These are phyloP conservation scores for Acanthopleura granulata DNA, from an alignment of 2,888 invertebrate genomes.

Conservation along the genomic window DNA sequence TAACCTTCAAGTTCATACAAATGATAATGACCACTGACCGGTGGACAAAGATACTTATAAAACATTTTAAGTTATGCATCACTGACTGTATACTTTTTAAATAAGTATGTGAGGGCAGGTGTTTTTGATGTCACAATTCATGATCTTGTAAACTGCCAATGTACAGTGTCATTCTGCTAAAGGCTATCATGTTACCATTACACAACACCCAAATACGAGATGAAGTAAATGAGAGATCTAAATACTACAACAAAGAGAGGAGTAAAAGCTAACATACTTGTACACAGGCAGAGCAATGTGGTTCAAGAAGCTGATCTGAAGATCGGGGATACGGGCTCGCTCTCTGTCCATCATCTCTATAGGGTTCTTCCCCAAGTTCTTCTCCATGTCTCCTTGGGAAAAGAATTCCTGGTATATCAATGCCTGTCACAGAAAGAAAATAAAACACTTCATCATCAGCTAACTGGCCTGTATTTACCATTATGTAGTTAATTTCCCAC, in stretches of 20 bases:
- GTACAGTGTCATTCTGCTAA: too few species aligned
- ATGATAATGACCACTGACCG: too few species aligned
- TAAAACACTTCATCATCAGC: neutral
- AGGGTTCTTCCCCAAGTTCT: constrained; percentile 81
- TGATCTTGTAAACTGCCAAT: too few species aligned
- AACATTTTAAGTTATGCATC: too few species aligned
- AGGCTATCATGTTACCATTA: neutral
- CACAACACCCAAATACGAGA: neutral
- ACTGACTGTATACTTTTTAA: too few species aligned
- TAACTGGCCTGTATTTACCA: too few species aligned
- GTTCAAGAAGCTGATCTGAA: constrained; percentile 83
- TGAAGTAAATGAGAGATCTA: too few species aligned
- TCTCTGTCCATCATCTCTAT: constrained; percentile 85
- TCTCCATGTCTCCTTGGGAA: constrained; percentile 87
- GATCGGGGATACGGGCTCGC: constrained; percentile 83
- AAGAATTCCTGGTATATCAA: constrained; percentile 87
- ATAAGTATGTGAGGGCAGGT: too few species aligned
- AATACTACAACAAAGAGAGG: too few species aligned
- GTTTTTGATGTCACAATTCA: too few species aligned
- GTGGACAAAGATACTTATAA: too few species aligned
- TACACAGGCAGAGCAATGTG: constrained; percentile 75
- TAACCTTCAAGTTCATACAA: too few species aligned
- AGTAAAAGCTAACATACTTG: constrained; percentile 62
- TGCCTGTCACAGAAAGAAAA: constrained; percentile 72
- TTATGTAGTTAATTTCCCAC: neutral